Evolutionary conservation across 64 coral and sea anemone species (phyloP), one percentile per base, ranked within the genome.

Genomic region (Actinia tenebrosa): DNA sequence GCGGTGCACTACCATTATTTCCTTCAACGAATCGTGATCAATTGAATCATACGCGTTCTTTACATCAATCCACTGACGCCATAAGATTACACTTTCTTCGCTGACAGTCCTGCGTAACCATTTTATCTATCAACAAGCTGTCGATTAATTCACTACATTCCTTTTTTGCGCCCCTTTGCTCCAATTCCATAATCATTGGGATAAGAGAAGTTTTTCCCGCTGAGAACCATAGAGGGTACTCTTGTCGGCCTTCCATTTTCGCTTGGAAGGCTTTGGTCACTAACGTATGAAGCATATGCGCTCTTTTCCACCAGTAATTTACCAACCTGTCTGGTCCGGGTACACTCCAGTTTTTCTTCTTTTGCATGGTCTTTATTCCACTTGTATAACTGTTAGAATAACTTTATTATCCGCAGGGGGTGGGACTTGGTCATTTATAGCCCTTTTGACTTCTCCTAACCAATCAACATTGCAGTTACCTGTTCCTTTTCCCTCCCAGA

Each of bases 321-420:
- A 37, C 23, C 7, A 87, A 3, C 7, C 64, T 5, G 44, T 87
- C 86, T 46, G 86, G 86, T 47, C 86, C 86, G 10, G 86, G 86
- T 3, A 50, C 80, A 50, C 86, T 92, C 63, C 86, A 92, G 46
- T 92, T 92, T 30, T 30, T 16, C 80, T 86, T 86, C 37, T 68
- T 68, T 53, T 46, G n/a, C 2, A 91, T 86, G 16, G 80, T 37
- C 44, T 17, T 59, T 80, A 20, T 10, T 62, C 17, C 20, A 22
- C 58, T 55, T 37, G 30, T 37, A 37, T 23, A 22, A 45, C 55
- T 45, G 25, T 53, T 6, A 91, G 72, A 9, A 45, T 30, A 81
- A 80, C 61, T 50, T 54, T 37, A 16, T 86, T 84, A 15, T 86
- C 44, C 7, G 71, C 15, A 15, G 72, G 89, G 44, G 75, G 16